Evolutionary conservation across 2,113 vertebrate species (phyloP), one percentile per base, ranked within the genome.

Genomic region (Ctenomys sociabilis): DNA sequence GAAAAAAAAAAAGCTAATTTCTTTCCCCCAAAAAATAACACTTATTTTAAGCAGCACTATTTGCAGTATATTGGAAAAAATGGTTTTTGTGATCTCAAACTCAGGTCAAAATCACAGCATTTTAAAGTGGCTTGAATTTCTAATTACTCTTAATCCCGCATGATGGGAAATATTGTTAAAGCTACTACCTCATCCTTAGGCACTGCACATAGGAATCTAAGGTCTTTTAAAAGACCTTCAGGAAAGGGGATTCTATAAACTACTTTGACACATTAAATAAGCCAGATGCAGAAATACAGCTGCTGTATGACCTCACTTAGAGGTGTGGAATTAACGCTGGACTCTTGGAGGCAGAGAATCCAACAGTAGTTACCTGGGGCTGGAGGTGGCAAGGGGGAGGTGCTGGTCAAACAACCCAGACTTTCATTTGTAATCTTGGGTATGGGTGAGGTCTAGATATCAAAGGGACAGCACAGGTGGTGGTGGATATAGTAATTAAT

Each of bases 1-100:
- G 85, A 57, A 90, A 91, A 93, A 97, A 97, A 96, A 81, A 68
- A 43, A 30, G 64, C 3, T 13, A 94, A 54, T 16, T 37, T 30
- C 54, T 57, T 30, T 35, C 64, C 85, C 6, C 64, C 61, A 64
- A 88, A 85, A 88, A 4, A 28, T 52, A 84, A 57, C 45, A 82
- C 35, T 78, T 84, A 77, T 16, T 43, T 93, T 88, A 81, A 91
- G 90, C 2, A 45, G 21, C 54, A 83, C 13, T 30, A 86, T 57
- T 85, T 89, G 22, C 30, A 87, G 61, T 32, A 40, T 68, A 59
- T 21, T 64, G 9, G 40, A 88, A 96, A 87, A 88, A 40, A 91
- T 37, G 21, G 4, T 32, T 87, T 92, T 95, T 88, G 30, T 63
- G 77, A 66, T 40, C 37, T 92, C 85, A 95, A 92, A 90, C 52